Evolutionary conservation across 2,888 invertebrate genomes (phyloP), one percentile per base, ranked within the genome.

Genomic region (Siphlonurus alternatus): DNA sequence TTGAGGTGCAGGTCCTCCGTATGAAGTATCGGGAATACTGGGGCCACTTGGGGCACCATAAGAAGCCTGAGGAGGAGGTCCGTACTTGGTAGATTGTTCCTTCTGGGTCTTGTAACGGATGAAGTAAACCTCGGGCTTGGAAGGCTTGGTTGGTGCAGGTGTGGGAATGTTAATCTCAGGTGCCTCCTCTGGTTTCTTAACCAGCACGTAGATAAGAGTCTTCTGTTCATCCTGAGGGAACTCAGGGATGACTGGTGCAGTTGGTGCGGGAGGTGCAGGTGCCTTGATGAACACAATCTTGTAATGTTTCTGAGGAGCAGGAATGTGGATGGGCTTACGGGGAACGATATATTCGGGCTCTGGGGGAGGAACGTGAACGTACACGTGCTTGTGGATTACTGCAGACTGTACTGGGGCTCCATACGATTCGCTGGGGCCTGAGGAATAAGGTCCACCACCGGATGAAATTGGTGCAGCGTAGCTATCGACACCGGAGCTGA

Each of bases 121-220:
- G 80, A 91, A 91, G 81, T 89, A 91, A 63, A 91, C 91, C 79
- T 91, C 91, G 3, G 91, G 91, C 75, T 91, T 91, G 79, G 88
- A 86, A 61, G 91, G 91, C 73, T 89, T 89, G 53, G 91, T 91
- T 59, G 91, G 89, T 60, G 85, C 85, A 2, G 88, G 86, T 15
- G 88, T 86, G 1, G 91, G 90, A 69, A 91, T 83, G 59, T 84
- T 81, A 67, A 90, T 81, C 65, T 89, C 88, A 62, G 88, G 88
- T 70, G 86, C 86, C 68, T 88, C 88, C 74, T 91, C 91, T 18
- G 90, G 91, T 74, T 90, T 90, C 84, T 91, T 91, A 66, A 91
- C 90, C 75, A 92, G 76, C 62, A 92, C 91, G 76, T 92, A 91
- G 66, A 91, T 89, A 69, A 91, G 80, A 5, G 91, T 91, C 80